Evolutionary conservation across 2,113 vertebrate genomes (phyloP), one percentile per base, ranked within the genome.

Genomic region (Ornithorhynchus anatinus): DNA sequence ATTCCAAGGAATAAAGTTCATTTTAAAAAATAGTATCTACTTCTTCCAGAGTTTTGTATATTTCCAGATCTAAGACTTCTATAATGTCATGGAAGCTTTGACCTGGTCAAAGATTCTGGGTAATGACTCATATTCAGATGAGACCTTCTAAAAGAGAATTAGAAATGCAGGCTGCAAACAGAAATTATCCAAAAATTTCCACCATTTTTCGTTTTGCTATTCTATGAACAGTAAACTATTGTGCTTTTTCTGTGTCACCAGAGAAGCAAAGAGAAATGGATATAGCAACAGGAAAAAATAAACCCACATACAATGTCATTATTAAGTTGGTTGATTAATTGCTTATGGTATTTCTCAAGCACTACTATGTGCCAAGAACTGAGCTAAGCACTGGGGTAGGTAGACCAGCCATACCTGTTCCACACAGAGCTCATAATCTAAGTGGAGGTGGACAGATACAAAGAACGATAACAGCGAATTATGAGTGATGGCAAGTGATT

Each of bases 181-280:
- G 16, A 60, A 36, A 19, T 22, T 23, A 20, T 75, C 67, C 61
- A 57, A 73, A 71, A 68, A 58, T 29, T 71, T 8, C 33, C 73
- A 35, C 72, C 44, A 77, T 84, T 84, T 88, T 67, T 70, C 78
- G 63, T 80, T 79, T 48, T 0, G 2, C 10, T 74, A 25, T 57
- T 68, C n/a, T n/a, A n/a, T n/a, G n/a, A n/a, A n/a, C n/a, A n/a
- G n/a, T n/a, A n/a, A n/a, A n/a, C n/a, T n/a, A n/a, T n/a, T n/a
- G n/a, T n/a, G n/a, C n/a, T n/a, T n/a, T n/a, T n/a, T n/a, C n/a
- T n/a, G n/a, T n/a, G n/a, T n/a, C 17, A 4, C 45, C 29, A 20
- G 45, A 27, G 17, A 48, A 27, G 27, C 27, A 48, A 48, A 48
- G 17, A 8, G 12, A 48, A 27, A 15, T 4, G 27, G 45, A 7